These are phyloP conservation scores for Butastur rufipennis DNA, from an alignment of 2,113 vertebrate genomes.

Conservation along the genomic window DNA sequence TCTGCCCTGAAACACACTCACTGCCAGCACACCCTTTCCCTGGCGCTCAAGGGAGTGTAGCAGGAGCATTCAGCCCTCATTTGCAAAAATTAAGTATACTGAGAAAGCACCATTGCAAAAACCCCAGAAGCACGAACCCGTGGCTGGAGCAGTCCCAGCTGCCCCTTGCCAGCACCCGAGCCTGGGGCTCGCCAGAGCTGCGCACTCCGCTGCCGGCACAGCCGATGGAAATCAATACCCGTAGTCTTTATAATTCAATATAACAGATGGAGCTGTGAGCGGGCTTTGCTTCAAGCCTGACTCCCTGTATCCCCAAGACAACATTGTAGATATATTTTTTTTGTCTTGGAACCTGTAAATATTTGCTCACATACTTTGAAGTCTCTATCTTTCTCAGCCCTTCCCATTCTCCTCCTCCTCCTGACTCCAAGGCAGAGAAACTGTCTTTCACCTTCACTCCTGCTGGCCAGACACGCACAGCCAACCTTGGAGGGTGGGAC, in stretches of 20 bases:
- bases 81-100: neutral
- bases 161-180: neutral
- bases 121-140: neutral
- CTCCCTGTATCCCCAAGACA: slow-evolving; percentile 22
- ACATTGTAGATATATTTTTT: slow-evolving; percentile 22
- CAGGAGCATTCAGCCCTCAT: neutral
- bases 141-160: neutral
- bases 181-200: rapidly evolving
- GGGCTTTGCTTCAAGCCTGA: neutral
- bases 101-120: neutral
- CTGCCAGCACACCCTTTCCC: neutral
- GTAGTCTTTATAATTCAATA: neutral
- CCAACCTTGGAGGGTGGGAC: slow-evolving; percentile 7
- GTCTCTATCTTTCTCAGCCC: slow-evolving; percentile 21
- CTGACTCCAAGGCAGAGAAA: neutral
- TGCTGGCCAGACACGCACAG: neutral
- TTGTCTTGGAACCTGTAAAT: slow-evolving; percentile 64
- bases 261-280: slow-evolving; percentile 14
- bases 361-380: slow-evolving; percentile 47
- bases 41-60: neutral
- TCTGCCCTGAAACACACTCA: rapidly evolving
- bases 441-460: neutral
- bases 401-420: neutral
- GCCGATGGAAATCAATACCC: neutral
- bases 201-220: rapidly evolving